phyloP scores from a whole-genome alignment of 2,797 vertebrate species.

The Sparus aurata region DNA sequence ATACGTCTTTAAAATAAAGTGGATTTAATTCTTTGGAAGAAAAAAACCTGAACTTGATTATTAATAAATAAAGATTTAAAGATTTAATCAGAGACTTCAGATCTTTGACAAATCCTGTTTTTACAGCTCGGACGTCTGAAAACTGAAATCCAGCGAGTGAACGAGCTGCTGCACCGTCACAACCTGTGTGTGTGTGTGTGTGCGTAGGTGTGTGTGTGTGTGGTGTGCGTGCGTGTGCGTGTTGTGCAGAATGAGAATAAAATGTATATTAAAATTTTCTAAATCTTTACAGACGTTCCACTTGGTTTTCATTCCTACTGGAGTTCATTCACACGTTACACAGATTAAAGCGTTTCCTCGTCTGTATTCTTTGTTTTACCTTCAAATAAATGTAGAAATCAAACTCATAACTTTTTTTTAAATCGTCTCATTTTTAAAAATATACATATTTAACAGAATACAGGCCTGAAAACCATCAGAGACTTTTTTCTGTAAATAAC shows the following conservation, averaged over 20 bases:
- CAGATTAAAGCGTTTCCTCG: background rate
- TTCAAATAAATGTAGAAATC: background rate
- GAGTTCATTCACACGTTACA: background rate
- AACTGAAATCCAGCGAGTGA: background rate
- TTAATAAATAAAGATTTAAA: background rate
- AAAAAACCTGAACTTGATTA: background rate
- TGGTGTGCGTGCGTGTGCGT: conserved; percentile 55
- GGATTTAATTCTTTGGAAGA: too few species aligned
- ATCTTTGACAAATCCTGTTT: background rate
- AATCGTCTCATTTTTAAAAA: too few species aligned
- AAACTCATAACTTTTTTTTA: background rate
- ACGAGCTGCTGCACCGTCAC: too few species aligned
- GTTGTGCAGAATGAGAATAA: conserved; percentile 53
- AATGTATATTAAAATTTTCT: conserved; percentile 78
- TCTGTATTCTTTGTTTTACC: too few species aligned
- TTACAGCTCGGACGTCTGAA: background rate
- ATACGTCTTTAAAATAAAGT: too few species aligned
- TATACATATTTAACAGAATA: too few species aligned
- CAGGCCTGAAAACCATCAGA: background rate
- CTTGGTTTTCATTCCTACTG: conserved; percentile 8
- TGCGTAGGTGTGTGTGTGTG: conserved; percentile 44
- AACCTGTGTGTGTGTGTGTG: conserved; percentile 36
- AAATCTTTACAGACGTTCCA: conserved; percentile 55
- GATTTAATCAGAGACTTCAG: background rate
- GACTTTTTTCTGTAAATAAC: too few species aligned